Conservation (phyloP, 2,797 vertebrate species). For the Todus mexicanus region DNA sequence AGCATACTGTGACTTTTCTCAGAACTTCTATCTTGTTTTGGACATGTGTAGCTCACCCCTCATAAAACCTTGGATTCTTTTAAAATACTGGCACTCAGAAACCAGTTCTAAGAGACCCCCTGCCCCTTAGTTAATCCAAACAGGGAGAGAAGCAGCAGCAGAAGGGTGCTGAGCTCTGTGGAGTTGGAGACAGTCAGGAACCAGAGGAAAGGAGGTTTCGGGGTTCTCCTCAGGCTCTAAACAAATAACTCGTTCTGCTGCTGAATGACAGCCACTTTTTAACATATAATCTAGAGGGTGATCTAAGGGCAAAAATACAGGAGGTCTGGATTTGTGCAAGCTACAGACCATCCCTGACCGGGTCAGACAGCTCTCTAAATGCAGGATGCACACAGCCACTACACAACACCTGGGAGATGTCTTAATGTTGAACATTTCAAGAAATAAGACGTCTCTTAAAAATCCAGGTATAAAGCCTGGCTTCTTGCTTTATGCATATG, state of each 20-base stretch:
- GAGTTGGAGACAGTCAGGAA: not conserved
- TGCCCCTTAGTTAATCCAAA: not conserved
- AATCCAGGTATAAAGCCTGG: not conserved
- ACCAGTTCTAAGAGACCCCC: not conserved
- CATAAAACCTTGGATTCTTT: not conserved
- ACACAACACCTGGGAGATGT: not conserved
- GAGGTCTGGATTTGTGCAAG: not conserved
- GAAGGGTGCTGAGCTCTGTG: not conserved
- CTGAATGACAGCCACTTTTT: not conserved
- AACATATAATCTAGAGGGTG: not conserved
- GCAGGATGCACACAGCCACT: not conserved
- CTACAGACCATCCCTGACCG: not conserved
- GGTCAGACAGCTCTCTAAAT: not conserved
- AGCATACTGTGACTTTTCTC: not conserved
- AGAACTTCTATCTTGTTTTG: not conserved
- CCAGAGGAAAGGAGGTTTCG: not conserved
- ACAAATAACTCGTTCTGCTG: not conserved
- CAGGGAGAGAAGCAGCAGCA: not conserved
- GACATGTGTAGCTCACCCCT: not conserved
- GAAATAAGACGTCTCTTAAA: not conserved
- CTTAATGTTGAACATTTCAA: not conserved
- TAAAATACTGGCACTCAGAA: not conserved
- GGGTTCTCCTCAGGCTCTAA: not conserved
- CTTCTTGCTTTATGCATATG: not conserved
- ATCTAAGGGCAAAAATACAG: slow-evolving; percentile 2